Evolutionary conservation across 2,797 vertebrate species (phyloP).

Genomic region (Mallotus villosus): DNA sequence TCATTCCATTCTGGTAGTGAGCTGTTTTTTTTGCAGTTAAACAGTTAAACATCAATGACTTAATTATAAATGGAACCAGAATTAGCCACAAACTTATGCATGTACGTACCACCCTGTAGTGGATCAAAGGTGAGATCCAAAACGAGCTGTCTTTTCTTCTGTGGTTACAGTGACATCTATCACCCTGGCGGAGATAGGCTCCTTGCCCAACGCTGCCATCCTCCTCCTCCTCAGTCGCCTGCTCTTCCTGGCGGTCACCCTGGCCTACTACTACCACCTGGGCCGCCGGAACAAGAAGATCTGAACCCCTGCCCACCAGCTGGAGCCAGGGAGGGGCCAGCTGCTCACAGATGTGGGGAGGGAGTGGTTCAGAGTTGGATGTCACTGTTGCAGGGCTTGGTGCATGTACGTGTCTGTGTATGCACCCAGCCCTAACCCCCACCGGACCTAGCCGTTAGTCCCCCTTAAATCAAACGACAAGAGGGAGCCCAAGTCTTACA

Average conservation of each 20-base stretch:
- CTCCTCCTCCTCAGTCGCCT: slow-evolving; percentile 87
- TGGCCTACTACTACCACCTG: slow-evolving; percentile 93
- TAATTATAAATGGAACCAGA: too few species aligned
- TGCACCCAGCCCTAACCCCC: slow-evolving; percentile 31
- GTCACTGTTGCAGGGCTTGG: slow-evolving; percentile 38
- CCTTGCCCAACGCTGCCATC: slow-evolving; percentile 75
- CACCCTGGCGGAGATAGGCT: slow-evolving; percentile 83
- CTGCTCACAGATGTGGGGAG: slow-evolving; percentile 33
- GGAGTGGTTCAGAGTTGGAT: slow-evolving; percentile 46
- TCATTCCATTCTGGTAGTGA: not conserved
- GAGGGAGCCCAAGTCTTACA: slow-evolving; percentile 38
- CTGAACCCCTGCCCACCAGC: slow-evolving; percentile 61
- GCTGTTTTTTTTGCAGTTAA: not conserved
- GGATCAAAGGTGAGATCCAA: too few species aligned
- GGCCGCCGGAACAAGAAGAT: slow-evolving; percentile 92
- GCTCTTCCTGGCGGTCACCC: slow-evolving; percentile 84
- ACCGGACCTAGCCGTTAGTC: slow-evolving; percentile 37
- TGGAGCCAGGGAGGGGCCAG: slow-evolving; percentile 39
- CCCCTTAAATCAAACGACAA: slow-evolving; percentile 41
- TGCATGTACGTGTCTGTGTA: slow-evolving; percentile 36
- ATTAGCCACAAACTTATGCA: too few species aligned
- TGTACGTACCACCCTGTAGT: too few species aligned
- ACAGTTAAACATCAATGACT: too few species aligned
- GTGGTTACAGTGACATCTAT: slow-evolving; percentile 83
- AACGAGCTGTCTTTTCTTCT: not conserved